Percentiles rank a stretch among this genome's conserved stretches.
Evolutionary conservation across 2,797 vertebrate species (phyloP).

Genomic region (Acanthopagrus latus): DNA sequence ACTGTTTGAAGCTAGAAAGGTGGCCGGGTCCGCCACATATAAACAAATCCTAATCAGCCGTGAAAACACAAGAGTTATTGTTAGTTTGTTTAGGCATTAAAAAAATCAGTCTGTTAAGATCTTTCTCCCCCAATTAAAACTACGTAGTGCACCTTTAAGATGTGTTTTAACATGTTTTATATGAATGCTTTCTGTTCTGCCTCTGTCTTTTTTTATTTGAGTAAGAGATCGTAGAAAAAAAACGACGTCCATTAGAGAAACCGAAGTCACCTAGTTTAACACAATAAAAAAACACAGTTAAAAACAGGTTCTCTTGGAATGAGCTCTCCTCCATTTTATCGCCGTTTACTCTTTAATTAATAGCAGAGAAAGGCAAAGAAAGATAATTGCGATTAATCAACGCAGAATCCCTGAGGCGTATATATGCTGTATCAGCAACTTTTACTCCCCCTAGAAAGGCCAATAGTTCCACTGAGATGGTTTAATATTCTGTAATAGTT

Average conservation of each 20-base stretch:
- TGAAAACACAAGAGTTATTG: too few relatives aligned
- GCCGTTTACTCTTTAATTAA: conserved; percentile 48
- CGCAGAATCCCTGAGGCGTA: conserved; percentile 14
- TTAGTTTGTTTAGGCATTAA: too few relatives aligned
- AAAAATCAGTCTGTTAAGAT: too few relatives aligned
- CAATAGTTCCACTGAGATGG: conserved; percentile 1
- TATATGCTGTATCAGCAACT: conserved; percentile 32
- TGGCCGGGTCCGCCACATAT: too few relatives aligned
- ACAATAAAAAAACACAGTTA: conserved; percentile 16
- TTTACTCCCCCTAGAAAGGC: conserved; percentile 25
- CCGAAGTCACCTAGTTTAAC: conserved; percentile 25
- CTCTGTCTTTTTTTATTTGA: conserved; percentile 7
- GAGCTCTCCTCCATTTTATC: conserved; percentile 36
- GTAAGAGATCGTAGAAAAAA: conserved; percentile 7
- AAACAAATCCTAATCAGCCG: too few relatives aligned
- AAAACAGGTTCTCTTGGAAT: not conserved
- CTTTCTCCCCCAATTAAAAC: too few relatives aligned
- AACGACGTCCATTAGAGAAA: conserved; percentile 8
- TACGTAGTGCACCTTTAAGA: too few relatives aligned
- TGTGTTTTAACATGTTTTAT: not conserved
- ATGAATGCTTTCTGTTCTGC: not conserved
- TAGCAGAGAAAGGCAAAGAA: conserved; percentile 29
- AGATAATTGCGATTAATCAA: conserved; percentile 49
- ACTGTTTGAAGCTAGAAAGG: too few relatives aligned
- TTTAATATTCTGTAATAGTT: conserved; percentile 25